A percentile compares a stretch with the other conserved stretches of the same genome.
These are phyloP conservation scores for Plagiodera versicolora DNA, from an alignment of 2,888 invertebrate genomes.

Conservation along the genomic window DNA sequence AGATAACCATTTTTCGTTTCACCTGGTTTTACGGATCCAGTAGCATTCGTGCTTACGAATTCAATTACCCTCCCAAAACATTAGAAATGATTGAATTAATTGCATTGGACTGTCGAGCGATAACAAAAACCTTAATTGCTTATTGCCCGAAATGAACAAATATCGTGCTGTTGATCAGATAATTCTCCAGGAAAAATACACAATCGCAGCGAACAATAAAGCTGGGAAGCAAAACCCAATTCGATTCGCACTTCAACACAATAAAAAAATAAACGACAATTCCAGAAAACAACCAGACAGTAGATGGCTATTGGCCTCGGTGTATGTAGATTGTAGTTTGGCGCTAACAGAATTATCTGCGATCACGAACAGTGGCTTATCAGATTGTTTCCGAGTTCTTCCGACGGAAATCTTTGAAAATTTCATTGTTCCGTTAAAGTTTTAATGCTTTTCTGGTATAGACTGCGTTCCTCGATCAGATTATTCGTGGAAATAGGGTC, in stretches of 20 bases:
- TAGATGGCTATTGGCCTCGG: slow-evolving; percentile 33
- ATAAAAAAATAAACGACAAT: slow-evolving; percentile 36
- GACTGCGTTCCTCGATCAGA: neutral
- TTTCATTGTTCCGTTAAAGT: slow-evolving; percentile 25
- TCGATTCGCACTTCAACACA: slow-evolving; percentile 39
- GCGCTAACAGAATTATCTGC: slow-evolving; percentile 37
- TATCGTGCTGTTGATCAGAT: slow-evolving; percentile 41
- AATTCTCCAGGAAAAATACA: slow-evolving; percentile 20
- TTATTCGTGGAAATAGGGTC: neutral
- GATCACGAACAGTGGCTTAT: slow-evolving; percentile 35
- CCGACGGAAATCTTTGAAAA: slow-evolving; percentile 26
- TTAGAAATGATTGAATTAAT: neutral
- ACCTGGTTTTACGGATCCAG: neutral
- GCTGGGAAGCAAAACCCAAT: slow-evolving; percentile 36
- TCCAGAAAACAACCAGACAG: slow-evolving; percentile 26
- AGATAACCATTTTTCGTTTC: neutral
- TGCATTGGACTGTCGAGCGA: slow-evolving; percentile 24
- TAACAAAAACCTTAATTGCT: slow-evolving; percentile 32
- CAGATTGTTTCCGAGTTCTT: slow-evolving; percentile 27
- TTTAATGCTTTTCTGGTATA: slow-evolving; percentile 13
- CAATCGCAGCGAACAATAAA: slow-evolving; percentile 26
- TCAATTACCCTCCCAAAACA: slow-evolving; percentile 27
- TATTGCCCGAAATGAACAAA: slow-evolving; percentile 39
- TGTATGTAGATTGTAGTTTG: slow-evolving; percentile 36
- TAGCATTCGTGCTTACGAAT: slow-evolving; percentile 28